These are phyloP conservation scores for Mallateleia sp. DNA, from an alignment of 2,888 invertebrate species.

Conservation along the genomic window DNA sequence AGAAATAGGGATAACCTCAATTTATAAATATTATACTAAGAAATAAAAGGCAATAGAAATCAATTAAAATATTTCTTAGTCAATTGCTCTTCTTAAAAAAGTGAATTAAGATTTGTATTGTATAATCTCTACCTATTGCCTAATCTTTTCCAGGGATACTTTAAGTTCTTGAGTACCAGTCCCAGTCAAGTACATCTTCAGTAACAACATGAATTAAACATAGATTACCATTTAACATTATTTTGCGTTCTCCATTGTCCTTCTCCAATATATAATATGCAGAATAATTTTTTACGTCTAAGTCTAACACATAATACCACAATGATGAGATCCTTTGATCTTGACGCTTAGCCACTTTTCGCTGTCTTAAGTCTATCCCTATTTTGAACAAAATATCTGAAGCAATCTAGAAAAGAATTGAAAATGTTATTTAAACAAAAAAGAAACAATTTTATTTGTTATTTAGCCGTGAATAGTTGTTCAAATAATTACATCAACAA, in stretches of 20 bases:
- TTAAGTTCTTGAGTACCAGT: no score
- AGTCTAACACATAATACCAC: slow-evolving; percentile 21
- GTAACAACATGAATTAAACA: no score
- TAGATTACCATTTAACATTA: not conserved
- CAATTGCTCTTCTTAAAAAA: no score
- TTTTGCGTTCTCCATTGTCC: not conserved
- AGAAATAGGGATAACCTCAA: no score
- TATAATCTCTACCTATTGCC: no score
- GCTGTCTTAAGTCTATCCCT: slow-evolving; percentile 29
- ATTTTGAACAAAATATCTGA: slow-evolving; percentile 18
- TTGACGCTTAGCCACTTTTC: slow-evolving; percentile 13
- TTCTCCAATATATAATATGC: not conserved
- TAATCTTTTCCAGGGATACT: no score
- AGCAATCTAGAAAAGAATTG: not conserved
- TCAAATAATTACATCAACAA: not conserved
- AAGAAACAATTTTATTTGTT: not conserved
- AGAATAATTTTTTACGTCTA: slow-evolving; percentile 13
- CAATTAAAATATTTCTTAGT: no score
- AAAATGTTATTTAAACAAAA: not conserved
- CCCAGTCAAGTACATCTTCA: no score
- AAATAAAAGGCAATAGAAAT: no score
- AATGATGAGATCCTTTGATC: not conserved
- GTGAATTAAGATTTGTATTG: no score
- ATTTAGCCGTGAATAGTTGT: not conserved
- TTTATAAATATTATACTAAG: no score